Evolutionary conservation across 2,888 invertebrate genomes (phyloP).

Genomic region (Hedychridium roseum): DNA sequence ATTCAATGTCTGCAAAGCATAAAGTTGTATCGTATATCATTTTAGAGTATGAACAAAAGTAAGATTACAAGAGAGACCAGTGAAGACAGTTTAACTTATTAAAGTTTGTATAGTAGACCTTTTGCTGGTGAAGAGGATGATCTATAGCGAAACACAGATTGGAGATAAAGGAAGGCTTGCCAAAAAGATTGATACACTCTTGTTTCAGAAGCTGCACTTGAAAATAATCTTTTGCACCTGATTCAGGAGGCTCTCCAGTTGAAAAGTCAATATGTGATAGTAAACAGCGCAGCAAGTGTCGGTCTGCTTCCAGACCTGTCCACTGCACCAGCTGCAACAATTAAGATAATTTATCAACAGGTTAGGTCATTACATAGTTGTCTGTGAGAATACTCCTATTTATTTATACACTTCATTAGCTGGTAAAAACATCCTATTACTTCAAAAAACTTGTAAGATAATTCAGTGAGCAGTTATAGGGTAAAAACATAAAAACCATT

Average conservation of each 20-base stretch:
- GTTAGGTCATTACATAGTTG: too few relatives aligned
- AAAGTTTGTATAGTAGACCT: slow-evolving; percentile 64
- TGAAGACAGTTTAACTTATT: slow-evolving; percentile 6
- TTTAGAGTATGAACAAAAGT: too few relatives aligned
- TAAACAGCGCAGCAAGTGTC: slow-evolving; percentile 94
- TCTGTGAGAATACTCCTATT: too few relatives aligned
- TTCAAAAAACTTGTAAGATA: too few relatives aligned
- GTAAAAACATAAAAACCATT: too few relatives aligned
- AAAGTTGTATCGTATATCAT: slow-evolving; percentile 19
- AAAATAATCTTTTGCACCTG: slow-evolving; percentile 65
- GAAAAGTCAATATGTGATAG: slow-evolving; percentile 89
- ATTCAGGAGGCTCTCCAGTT: slow-evolving; percentile 69
- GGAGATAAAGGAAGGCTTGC: slow-evolving; percentile 87
- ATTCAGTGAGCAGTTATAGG: too few relatives aligned
- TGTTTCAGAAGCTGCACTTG: slow-evolving; percentile 80
- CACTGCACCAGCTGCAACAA: slow-evolving; percentile 81
- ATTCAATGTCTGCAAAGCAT: slow-evolving; percentile 74
- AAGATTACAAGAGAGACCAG: too few relatives aligned
- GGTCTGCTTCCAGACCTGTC: slow-evolving; percentile 96
- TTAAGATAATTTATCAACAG: slow-evolving; percentile 45
- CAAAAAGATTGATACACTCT: slow-evolving; percentile 80
- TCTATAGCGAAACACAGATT: slow-evolving; percentile 90
- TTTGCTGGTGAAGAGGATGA: slow-evolving; percentile 79
- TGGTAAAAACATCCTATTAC: too few relatives aligned
- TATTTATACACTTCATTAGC: too few relatives aligned